Evolutionary conservation across 2,113 vertebrate species (phyloP).

Genomic region (Elachura formosa): DNA sequence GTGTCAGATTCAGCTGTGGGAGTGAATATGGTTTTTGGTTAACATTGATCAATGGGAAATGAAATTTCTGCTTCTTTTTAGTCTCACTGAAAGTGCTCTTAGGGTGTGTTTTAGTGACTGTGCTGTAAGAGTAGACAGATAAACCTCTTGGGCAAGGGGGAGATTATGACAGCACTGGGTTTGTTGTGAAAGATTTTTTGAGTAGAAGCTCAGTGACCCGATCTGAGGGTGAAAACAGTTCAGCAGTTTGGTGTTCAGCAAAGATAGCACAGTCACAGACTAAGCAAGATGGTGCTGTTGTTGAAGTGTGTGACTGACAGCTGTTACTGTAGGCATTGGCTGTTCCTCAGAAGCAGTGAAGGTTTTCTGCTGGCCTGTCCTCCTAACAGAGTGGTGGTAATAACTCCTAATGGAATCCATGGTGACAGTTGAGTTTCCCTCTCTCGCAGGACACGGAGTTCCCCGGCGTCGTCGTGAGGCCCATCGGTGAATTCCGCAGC

Average conservation of each 20-base stretch:
- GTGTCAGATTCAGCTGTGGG: background rate
- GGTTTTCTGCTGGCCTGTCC: background rate
- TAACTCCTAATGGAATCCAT: background rate
- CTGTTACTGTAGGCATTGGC: background rate
- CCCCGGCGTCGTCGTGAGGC: slow-evolving; percentile 93
- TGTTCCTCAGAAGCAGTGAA: background rate
- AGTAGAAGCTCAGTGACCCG: background rate
- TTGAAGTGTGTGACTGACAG: background rate
- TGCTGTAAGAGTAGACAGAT: background rate
- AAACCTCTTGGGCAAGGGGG: background rate
- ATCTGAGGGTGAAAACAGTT: background rate
- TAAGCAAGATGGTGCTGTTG: background rate
- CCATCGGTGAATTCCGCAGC: slow-evolving; percentile 95
- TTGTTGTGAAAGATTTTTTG: background rate
- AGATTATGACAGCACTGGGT: background rate
- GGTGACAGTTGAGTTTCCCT: background rate
- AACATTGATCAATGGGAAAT: background rate
- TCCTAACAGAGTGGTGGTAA: background rate
- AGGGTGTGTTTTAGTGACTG: background rate
- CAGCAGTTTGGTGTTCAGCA: background rate
- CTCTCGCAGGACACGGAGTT: slow-evolving; percentile 91
- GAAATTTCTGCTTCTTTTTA: background rate
- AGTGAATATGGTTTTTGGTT: background rate
- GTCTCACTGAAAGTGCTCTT: background rate
- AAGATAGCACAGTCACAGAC: background rate